These are phyloP conservation scores for Brachionus asplanchnoidis DNA, from an alignment of 1,140 invertebrate species.

Conservation along the genomic window DNA sequence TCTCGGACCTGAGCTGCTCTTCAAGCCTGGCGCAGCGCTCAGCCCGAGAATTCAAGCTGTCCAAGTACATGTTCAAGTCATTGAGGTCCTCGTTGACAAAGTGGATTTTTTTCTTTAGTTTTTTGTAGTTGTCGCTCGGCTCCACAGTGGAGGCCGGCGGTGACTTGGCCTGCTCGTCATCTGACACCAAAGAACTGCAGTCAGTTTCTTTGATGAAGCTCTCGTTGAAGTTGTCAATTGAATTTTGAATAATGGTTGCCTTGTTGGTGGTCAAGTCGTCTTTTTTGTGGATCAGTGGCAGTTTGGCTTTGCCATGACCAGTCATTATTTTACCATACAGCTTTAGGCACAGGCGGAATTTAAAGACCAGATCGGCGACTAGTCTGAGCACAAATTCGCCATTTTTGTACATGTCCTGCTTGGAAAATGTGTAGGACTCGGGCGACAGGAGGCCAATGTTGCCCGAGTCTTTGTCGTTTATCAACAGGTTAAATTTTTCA, in stretches of 20 bases:
- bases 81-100: background rate
- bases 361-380: background rate
- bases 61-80: slow-evolving; percentile 31
- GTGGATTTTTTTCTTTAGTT: background rate
- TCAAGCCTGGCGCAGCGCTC: background rate
- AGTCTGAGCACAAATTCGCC: slow-evolving; percentile 30
- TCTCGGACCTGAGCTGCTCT: background rate
- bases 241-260: background rate
- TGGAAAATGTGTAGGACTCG: background rate
- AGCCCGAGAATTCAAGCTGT: background rate
- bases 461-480: background rate
- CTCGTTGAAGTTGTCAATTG: background rate
- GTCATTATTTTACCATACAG: background rate
- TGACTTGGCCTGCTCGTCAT: background rate
- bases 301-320: background rate
- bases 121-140: background rate
- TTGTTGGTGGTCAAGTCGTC: background rate
- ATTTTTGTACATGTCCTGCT: slow-evolving; percentile 19
- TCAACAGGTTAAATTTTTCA: background rate
- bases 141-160: background rate
- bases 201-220: slow-evolving; percentile 34
- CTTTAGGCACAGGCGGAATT: background rate
- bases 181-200: slow-evolving; percentile 13
- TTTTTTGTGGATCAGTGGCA: background rate
- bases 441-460: background rate